These are phyloP conservation scores for Chymomyza fuscimana DNA, from an alignment of 2,888 invertebrate species.

Conservation along the genomic window DNA sequence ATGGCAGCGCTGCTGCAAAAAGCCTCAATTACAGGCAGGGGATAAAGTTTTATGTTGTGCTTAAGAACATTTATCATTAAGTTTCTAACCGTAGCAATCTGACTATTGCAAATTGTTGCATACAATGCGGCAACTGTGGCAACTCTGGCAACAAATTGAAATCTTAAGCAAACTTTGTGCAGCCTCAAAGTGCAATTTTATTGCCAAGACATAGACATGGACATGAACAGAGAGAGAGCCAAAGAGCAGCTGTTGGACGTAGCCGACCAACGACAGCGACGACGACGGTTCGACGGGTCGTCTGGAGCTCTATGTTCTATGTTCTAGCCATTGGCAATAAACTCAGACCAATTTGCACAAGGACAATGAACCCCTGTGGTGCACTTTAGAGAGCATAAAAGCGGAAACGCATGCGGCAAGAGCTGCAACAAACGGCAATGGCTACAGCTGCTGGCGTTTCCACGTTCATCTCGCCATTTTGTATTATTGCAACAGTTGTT, in stretches of 20 bases:
- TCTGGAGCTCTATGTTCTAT: constrained; percentile 22
- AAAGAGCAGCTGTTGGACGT: too few species aligned
- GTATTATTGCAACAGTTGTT: constrained; percentile 60
- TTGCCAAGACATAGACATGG: constrained; percentile 40
- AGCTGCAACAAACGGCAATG: constrained; percentile 28
- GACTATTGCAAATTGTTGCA: constrained; percentile 65
- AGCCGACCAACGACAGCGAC: too few species aligned
- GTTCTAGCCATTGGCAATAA: constrained; percentile 63
- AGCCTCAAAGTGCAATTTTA: constrained; percentile 66
- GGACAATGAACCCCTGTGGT: constrained; percentile 74
- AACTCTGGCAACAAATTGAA: constrained; percentile 63
- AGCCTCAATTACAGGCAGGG: constrained; percentile 19
- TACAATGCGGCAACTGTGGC: constrained; percentile 31
- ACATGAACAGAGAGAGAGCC: not conserved
- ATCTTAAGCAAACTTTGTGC: constrained; percentile 70
- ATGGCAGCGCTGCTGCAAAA: constrained; percentile 30
- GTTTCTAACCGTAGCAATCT: constrained; percentile 42
- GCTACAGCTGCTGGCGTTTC: constrained; percentile 29
- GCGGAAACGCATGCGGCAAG: constrained; percentile 45
- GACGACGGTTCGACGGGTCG: constrained; percentile 24
- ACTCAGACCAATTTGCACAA: constrained; percentile 72
- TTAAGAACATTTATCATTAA: constrained; percentile 66
- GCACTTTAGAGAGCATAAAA: constrained; percentile 57
- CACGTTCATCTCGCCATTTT: constrained; percentile 26
- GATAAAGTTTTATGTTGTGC: constrained; percentile 52